Evolutionary conservation across 2,113 vertebrate species (phyloP).

Genomic region (Glareola pratincola): DNA sequence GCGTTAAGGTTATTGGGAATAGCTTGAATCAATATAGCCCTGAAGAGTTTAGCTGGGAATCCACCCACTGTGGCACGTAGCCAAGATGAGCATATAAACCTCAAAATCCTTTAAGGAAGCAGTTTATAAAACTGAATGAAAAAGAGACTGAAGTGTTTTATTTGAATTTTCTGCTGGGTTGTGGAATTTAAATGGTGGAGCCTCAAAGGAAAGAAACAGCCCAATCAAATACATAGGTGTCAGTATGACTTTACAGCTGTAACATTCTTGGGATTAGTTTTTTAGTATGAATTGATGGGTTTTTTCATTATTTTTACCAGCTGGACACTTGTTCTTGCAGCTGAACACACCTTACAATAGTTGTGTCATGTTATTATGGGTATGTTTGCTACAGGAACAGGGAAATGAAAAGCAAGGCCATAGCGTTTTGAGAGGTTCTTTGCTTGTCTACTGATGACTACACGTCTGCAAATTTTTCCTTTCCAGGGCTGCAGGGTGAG

Average conservation of each 20-base stretch:
- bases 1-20: not conserved
- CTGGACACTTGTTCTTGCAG: not conserved
- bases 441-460: not conserved
- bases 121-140: not conserved
- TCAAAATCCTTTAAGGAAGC: not conserved
- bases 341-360: not conserved
- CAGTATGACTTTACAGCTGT: accelerated
- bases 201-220: not conserved
- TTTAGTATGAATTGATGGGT: not conserved
- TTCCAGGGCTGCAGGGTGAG: not conserved
- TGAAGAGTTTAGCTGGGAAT: not conserved
- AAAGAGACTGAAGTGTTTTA: not conserved
- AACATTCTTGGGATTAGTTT: not conserved
- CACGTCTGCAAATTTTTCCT: not conserved
- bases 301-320: not conserved
- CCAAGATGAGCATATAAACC: not conserved
- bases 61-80: not conserved
- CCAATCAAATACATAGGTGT: not conserved
- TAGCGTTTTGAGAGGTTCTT: not conserved
- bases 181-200: not conserved
- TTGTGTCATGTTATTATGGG: accelerated
- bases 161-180: not conserved
- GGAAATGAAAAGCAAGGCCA: not conserved
- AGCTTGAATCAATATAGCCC: not conserved
- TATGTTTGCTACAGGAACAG: not conserved